Base-by-base conservation (phyloP, 2,797 vertebrate species). In the Propithecus deckenii region DNA sequence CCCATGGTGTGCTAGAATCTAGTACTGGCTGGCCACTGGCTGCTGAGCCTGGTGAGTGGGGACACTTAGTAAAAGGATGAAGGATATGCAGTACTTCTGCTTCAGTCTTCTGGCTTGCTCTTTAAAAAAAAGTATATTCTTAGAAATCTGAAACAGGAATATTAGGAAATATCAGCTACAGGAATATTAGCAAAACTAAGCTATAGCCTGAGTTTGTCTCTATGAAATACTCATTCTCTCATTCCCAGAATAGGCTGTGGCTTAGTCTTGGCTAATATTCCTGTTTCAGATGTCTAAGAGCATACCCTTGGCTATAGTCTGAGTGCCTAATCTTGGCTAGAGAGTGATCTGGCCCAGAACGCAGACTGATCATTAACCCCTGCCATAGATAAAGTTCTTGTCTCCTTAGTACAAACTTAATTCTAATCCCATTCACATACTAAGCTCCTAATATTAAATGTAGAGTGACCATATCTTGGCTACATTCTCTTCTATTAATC, bases 1-100 rank as follows among this genome's bases (percentile, higher is more conserved):
- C 99, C 0, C 98, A 98, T 0, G 99, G 99, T 52, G 98, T 99
- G 38, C 75, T 99, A 96, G 99, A 98, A 94, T 97, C 96, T 87
- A 95, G 63, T 28, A 1, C n/a, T 0, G 95, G 87, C 0, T 96
- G 86, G 76, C 97, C 94, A 0, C 95, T 94, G 2, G 91, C 95
- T 14, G 98, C 98, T 63, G 92, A 97, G 30, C 98, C 99, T 15
- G 98, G 99, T 99, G 85, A 98, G 98, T 98, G 23, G 15, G 32
- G 41, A 75, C 30, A 71, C 15, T 88, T 80, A 81, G 30, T 74
- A n/a, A 92, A 89, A 6, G 32, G 9, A 25, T 32, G 71, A 74
- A 93, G 15, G 18, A 38, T 88, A 12, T 83, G 12, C 1, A 59
- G 22, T 5, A 78, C 20, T 6, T 78, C 11, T 94, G 12, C n/a